phyloP scores from a whole-genome alignment of 2,797 vertebrate species.

The Xiphophorus birchmanni region DNA sequence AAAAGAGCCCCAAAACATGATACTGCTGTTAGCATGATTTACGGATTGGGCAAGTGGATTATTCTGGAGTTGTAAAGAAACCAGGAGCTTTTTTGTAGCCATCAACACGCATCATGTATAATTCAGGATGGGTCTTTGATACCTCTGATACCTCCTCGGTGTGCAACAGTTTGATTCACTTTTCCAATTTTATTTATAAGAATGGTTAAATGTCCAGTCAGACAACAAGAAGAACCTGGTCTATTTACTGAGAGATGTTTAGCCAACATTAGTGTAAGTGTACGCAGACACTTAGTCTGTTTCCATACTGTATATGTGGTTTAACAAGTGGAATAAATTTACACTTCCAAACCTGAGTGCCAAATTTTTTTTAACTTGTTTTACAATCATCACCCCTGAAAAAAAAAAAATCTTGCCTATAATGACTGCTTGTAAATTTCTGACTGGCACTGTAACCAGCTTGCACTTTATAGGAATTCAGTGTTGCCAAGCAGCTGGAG shows the following conservation, averaged over 20 bases:
- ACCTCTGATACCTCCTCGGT: background rate
- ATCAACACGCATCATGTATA: background rate
- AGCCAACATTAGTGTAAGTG: background rate
- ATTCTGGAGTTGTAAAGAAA: background rate
- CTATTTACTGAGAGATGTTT: background rate
- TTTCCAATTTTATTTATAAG: background rate
- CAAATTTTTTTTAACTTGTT: background rate
- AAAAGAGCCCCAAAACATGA: background rate
- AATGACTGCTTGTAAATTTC: background rate
- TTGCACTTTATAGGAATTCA: background rate
- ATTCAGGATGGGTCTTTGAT: background rate
- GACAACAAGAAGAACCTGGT: background rate
- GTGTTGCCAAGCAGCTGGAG: conserved; percentile 10
- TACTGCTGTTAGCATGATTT: background rate
- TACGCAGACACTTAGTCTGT: background rate
- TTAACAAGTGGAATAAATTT: background rate
- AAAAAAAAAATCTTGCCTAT: background rate
- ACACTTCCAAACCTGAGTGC: background rate
- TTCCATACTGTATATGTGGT: background rate
- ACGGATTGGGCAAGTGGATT: background rate
- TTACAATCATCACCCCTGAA: background rate
- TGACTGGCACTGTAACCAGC: background rate
- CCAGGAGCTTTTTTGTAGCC: background rate
- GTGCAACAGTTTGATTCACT: background rate
- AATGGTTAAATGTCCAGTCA: background rate